phyloP scores from a whole-genome alignment of 2,113 vertebrate species.

The Aspidoscelis tigris region DNA sequence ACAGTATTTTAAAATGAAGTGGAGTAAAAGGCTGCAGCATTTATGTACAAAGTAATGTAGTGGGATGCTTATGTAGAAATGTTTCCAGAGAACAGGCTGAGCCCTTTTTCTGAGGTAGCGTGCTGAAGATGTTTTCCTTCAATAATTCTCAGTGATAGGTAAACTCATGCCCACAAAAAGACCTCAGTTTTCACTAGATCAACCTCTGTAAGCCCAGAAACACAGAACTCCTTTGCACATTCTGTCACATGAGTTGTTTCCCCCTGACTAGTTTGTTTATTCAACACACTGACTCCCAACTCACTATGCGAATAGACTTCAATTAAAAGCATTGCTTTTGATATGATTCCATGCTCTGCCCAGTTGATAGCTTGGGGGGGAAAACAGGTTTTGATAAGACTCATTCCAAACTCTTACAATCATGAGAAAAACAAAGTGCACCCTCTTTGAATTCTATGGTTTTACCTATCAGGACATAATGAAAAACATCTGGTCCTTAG shows the following conservation, averaged over 20 bases:
- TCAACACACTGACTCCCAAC: neutral
- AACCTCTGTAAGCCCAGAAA: neutral
- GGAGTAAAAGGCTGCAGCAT: conserved; percentile 12
- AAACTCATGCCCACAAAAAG: neutral
- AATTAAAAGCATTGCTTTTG: neutral
- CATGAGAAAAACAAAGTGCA: neutral
- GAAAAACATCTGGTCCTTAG: too few relatives aligned
- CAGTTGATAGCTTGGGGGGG: neutral
- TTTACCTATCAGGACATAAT: too few relatives aligned
- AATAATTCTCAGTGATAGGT: neutral
- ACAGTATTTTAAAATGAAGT: neutral
- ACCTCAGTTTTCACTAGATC: neutral
- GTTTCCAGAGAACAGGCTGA: neutral
- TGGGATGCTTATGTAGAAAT: neutral
- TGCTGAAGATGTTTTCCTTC: conserved; percentile 21
- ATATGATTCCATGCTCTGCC: neutral
- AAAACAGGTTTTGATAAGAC: neutral
- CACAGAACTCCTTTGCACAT: neutral
- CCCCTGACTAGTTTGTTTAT: neutral
- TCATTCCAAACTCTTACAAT: neutral
- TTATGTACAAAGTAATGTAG: neutral
- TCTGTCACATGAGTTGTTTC: neutral
- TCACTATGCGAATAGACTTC: neutral
- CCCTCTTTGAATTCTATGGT: too few relatives aligned
- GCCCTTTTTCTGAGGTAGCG: conserved; percentile 7